phyloP scores from a whole-genome alignment of 1,140 invertebrate species.

The Cyrtorhinus lividipennis region DNA sequence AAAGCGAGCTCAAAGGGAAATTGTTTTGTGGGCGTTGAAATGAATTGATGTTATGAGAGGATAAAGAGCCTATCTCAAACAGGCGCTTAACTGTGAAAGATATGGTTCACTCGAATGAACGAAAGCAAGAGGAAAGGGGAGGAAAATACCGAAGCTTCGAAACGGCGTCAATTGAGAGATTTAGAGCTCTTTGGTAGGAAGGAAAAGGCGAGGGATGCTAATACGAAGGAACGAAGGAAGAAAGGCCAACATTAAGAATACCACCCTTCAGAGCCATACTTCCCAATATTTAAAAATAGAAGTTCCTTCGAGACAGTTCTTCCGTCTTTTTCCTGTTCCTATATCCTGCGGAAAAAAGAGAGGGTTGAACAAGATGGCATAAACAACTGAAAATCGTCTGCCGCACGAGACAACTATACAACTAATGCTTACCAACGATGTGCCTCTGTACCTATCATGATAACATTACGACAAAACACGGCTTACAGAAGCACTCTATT shows the following conservation, averaged over 20 bases:
- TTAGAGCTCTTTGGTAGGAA: background rate
- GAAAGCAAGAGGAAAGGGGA: background rate
- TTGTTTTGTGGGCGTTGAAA: background rate
- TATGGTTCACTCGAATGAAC: conserved; percentile 1
- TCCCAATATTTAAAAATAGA: background rate
- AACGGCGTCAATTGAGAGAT: conserved; percentile 5
- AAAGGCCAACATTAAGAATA: background rate
- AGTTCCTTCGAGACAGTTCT: background rate
- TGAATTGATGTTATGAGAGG: conserved; percentile 8
- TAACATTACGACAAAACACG: too few relatives aligned
- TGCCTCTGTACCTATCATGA: too few relatives aligned
- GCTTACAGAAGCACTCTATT: too few relatives aligned
- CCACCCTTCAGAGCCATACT: background rate
- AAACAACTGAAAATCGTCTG: too few relatives aligned
- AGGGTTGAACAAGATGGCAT: too few relatives aligned
- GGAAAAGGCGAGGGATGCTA: conserved; percentile 1
- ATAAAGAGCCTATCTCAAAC: conserved; percentile 7
- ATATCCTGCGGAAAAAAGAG: too few relatives aligned
- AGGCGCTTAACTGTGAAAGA: conserved; percentile 7
- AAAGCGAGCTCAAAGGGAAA: background rate
- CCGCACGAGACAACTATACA: too few relatives aligned
- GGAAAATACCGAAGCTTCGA: background rate
- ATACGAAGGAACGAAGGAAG: background rate
- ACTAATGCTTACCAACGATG: too few relatives aligned
- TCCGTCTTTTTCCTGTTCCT: too few relatives aligned